These are phyloP conservation scores for Peromyscus aztecus DNA, from an alignment of 2,797 vertebrate genomes.

Conservation along the genomic window DNA sequence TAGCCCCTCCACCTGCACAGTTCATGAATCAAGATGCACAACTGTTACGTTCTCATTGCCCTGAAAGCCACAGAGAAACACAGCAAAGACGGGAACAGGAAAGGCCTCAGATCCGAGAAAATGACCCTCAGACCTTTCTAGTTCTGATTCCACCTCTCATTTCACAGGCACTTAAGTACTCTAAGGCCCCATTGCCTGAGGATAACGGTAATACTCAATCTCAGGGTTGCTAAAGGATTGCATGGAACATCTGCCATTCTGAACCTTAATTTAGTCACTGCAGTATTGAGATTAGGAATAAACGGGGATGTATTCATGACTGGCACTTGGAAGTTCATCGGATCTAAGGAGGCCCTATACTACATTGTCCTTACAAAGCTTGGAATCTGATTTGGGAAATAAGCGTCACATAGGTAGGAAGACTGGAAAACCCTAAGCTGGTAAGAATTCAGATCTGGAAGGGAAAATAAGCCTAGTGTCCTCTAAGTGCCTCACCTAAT, in stretches of 20 bases:
- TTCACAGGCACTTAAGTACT: neutral
- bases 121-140: neutral
- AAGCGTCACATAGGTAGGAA: neutral
- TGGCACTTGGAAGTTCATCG: neutral
- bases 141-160: neutral
- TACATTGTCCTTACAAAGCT: neutral
- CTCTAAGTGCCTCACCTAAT: neutral
- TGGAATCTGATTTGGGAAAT: neutral
- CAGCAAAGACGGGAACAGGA: neutral
- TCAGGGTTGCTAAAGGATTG: neutral
- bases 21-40: neutral
- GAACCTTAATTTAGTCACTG: neutral
- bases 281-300: neutral
- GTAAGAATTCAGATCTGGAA: neutral
- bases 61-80: neutral
- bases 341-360: neutral
- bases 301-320: neutral
- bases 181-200: neutral
- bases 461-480: neutral
- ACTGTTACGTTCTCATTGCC: neutral
- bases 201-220: neutral
- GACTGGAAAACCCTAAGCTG: neutral
- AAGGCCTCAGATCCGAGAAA: neutral
- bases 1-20: neutral
- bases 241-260: neutral